A percentile compares a stretch with the other conserved stretches of the same genome.
phyloP scores from a whole-genome alignment of 2,888 invertebrate species.

The Byasa hedistus region DNA sequence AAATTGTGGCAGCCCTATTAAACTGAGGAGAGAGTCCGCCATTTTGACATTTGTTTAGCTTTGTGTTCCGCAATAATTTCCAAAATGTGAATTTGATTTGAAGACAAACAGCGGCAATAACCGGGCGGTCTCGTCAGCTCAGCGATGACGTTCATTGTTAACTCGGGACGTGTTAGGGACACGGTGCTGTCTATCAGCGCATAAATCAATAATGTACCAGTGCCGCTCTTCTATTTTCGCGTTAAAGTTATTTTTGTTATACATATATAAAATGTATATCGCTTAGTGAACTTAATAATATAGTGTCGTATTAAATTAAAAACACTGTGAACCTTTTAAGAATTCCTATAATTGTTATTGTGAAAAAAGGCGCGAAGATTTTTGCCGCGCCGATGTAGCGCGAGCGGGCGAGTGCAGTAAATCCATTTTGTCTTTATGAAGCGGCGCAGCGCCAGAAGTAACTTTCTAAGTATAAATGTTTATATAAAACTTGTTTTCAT shows the following conservation, averaged over 20 bases:
- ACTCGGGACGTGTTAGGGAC: slow-evolving; percentile 40
- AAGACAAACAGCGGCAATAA: slow-evolving; percentile 44
- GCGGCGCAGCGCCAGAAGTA: slow-evolving; percentile 27
- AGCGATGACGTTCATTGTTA: slow-evolving; percentile 41
- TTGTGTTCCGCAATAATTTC: slow-evolving; percentile 65
- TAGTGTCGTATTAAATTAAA: slow-evolving; percentile 31
- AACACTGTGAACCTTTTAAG: slow-evolving; percentile 22
- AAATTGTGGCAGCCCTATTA: neutral
- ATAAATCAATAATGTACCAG: slow-evolving; percentile 70
- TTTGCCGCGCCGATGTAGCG: slow-evolving; percentile 46
- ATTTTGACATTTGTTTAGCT: slow-evolving; percentile 81
- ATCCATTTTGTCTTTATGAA: slow-evolving; percentile 44
- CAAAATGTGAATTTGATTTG: slow-evolving; percentile 60
- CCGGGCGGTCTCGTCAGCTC: slow-evolving; percentile 45
- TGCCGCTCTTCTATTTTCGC: slow-evolving; percentile 75
- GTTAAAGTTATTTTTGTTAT: slow-evolving; percentile 45
- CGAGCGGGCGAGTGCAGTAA: slow-evolving; percentile 41
- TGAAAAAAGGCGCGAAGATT: slow-evolving; percentile 71
- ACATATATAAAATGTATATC: slow-evolving; percentile 14
- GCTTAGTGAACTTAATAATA: slow-evolving; percentile 15
- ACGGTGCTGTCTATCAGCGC: slow-evolving; percentile 51
- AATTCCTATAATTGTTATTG: slow-evolving; percentile 47
- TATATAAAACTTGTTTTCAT: neutral
- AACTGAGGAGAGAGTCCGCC: slow-evolving; percentile 59
- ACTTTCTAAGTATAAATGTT: neutral